Conservation (phyloP, 2,888 invertebrate genomes). For the Xanthia togata region DNA sequence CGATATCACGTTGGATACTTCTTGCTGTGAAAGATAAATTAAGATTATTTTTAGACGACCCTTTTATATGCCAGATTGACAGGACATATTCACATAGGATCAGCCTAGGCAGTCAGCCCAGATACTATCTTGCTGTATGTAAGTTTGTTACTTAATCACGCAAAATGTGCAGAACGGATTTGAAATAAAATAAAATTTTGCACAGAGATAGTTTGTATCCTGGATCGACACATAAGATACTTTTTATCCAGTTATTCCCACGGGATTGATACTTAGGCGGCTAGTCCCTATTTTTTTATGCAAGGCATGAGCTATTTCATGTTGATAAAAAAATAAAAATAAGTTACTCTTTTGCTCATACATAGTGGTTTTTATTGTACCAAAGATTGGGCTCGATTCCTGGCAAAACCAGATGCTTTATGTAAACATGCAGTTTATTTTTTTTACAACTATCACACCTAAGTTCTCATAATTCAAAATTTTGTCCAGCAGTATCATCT, state of each 20-base stretch:
- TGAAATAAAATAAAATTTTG: no score
- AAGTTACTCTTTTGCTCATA: background rate
- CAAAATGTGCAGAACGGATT: no score
- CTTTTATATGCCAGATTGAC: background rate
- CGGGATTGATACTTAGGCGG: no score
- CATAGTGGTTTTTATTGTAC: background rate
- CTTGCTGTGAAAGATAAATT: conserved; percentile 64
- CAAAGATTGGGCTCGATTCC: background rate
- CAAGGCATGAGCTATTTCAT: background rate
- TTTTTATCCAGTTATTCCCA: no score
- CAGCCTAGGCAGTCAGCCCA: background rate
- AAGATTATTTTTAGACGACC: background rate
- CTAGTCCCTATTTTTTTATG: background rate
- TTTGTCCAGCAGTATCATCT: no score
- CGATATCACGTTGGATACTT: conserved; percentile 61
- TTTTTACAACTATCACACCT: background rate
- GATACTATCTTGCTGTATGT: background rate
- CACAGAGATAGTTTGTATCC: no score
- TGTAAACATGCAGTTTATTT: background rate
- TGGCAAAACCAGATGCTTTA: background rate
- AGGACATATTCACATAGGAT: background rate
- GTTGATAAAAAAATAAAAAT: background rate
- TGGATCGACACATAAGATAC: no score
- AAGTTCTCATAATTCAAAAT: background rate
- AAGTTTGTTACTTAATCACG: no score